Evolutionary conservation across 2,113 vertebrate species (phyloP).

Genomic region (Brachyistius frenatus): DNA sequence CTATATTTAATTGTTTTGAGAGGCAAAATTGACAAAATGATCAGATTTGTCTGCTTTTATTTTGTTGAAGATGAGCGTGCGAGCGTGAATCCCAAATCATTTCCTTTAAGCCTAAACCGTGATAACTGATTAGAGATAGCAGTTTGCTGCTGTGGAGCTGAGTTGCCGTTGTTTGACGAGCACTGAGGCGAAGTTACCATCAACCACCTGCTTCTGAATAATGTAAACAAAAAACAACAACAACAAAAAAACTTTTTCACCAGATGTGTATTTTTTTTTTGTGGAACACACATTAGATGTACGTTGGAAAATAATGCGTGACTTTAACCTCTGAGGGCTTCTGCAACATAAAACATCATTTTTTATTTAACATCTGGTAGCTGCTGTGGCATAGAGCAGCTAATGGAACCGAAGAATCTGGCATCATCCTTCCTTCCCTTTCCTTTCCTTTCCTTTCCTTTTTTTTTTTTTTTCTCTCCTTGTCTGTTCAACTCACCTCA

Average conservation of each 20-base stretch:
- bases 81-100: too few relatives aligned
- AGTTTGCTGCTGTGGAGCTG: not conserved
- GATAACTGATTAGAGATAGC: not conserved
- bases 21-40: too few relatives aligned
- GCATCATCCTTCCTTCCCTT: not conserved
- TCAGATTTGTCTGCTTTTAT: too few relatives aligned
- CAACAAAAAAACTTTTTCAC: not conserved
- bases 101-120: not conserved
- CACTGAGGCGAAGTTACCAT: not conserved
- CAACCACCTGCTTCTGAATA: conserved; percentile 26
- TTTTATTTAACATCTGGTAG: conserved; percentile 68
- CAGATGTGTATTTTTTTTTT: conserved; percentile 16
- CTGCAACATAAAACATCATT: conserved; percentile 47
- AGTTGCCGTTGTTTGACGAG: not conserved
- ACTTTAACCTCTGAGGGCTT: conserved; percentile 30
- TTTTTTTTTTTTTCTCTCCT: conserved; percentile 1
- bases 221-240: conserved; percentile 8
- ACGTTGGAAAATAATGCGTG: conserved; percentile 1
- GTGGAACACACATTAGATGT: not conserved
- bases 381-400: conserved; percentile 30
- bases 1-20: too few relatives aligned
- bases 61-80: too few relatives aligned
- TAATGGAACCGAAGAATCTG: conserved; percentile 48
- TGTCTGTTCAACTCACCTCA: not conserved
- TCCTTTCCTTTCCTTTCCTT: not conserved